A percentile compares a stretch with the other conserved stretches of the same genome.
Conservation (phyloP, 2,888 invertebrate species). For the Drosophila nigritarsus region DNA sequence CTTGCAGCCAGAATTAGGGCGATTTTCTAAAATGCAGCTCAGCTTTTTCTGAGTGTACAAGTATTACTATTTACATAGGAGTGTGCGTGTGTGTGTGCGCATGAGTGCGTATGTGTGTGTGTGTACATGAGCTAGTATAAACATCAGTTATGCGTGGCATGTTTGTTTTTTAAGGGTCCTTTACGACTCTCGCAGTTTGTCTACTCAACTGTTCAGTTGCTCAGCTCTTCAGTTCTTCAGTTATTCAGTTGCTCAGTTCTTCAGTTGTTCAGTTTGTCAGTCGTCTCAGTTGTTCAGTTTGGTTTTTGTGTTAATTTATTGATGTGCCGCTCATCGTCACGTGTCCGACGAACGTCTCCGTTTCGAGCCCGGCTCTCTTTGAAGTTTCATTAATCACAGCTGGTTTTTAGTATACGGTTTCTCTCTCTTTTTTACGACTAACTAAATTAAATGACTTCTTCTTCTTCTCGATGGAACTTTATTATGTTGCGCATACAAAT, state of each 20-base stretch:
- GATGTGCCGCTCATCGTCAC: slow-evolving; percentile 60
- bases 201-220: slow-evolving; percentile 2
- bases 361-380: slow-evolving; percentile 40
- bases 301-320: slow-evolving; percentile 66
- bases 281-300: slow-evolving; percentile 11
- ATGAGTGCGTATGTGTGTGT: neutral
- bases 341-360: slow-evolving; percentile 24
- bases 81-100: neutral
- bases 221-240: neutral
- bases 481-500: neutral
- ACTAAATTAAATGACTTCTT: slow-evolving; percentile 36
- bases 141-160: slow-evolving; percentile 72
- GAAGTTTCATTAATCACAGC: slow-evolving; percentile 58
- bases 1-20: accelerated
- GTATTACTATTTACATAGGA: neutral
- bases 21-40: accelerated
- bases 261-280: slow-evolving; percentile 10
- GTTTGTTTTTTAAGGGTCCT: slow-evolving; percentile 66
- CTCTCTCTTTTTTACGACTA: slow-evolving; percentile 29
- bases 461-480: neutral
- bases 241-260: neutral
- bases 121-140: slow-evolving; percentile 12
- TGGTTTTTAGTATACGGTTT: slow-evolving; percentile 9
- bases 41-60: neutral
- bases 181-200: slow-evolving; percentile 35